A percentile compares a stretch with the other conserved stretches of the same genome.
These are phyloP conservation scores for Thunnus thynnus DNA, from an alignment of 2,113 vertebrate genomes.

Conservation along the genomic window DNA sequence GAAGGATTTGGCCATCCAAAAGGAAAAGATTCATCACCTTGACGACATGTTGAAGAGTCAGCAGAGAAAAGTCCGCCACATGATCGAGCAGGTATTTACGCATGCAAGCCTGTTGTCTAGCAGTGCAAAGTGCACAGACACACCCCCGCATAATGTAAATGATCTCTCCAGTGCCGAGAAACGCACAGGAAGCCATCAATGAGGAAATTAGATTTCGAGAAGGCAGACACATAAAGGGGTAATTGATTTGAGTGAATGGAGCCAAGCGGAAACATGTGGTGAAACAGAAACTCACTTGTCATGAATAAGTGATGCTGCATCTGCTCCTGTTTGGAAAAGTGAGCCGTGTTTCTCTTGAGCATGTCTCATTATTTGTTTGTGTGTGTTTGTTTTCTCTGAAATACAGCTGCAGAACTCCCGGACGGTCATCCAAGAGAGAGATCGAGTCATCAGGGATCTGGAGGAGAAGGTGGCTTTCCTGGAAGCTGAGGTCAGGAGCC, in stretches of 20 bases:
- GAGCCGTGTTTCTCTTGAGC: conserved; percentile 7
- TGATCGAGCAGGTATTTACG: conserved; percentile 93
- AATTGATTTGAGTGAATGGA: conserved; percentile 51
- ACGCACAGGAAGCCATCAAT: conserved; percentile 46
- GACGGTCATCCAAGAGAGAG: conserved; percentile 88
- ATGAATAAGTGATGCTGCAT: conserved; percentile 65
- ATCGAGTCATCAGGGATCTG: conserved; percentile 88
- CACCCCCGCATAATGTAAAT: conserved; percentile 22
- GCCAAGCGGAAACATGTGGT: conserved; percentile 34
- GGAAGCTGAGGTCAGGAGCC: conserved; percentile 90
- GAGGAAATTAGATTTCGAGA: conserved; percentile 45
- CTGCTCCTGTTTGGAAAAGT: conserved; percentile 5
- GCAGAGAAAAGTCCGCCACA: conserved; percentile 94
- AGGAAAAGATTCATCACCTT: conserved; percentile 92
- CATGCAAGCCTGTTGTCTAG: neutral
- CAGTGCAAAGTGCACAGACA: neutral
- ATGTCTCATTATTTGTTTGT: conserved; percentile 10
- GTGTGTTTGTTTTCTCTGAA: conserved; percentile 6
- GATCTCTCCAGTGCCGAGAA: neutral
- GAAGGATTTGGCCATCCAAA: conserved; percentile 86
- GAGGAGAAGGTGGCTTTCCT: conserved; percentile 91
- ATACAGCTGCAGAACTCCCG: conserved; percentile 93
- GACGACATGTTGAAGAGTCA: conserved; percentile 96
- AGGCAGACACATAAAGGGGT: conserved; percentile 24
- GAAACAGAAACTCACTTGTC: conserved; percentile 38